phyloP scores from a whole-genome alignment of 2,113 vertebrate genomes.

The Boulengeromyrus knoepffleri region DNA sequence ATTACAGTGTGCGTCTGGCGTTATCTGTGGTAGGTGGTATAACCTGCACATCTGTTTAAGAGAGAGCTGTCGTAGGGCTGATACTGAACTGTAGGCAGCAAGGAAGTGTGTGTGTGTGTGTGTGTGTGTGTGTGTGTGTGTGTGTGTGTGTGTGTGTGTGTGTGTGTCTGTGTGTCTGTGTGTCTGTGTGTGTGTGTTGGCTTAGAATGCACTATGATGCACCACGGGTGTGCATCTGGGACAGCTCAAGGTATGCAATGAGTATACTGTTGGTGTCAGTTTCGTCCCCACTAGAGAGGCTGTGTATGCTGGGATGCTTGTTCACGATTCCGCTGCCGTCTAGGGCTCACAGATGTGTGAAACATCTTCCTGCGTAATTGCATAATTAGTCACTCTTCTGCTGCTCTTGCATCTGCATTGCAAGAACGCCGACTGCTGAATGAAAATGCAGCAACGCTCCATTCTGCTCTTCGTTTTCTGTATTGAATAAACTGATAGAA shows the following conservation, averaged over 20 bases:
- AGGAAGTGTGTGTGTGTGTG: background rate
- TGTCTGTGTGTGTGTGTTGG: no score
- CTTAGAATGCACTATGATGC: background rate
- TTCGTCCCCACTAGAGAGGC: background rate
- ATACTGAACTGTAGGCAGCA: constrained; percentile 3
- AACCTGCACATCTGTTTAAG: background rate
- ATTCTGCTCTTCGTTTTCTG: background rate
- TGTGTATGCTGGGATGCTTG: background rate
- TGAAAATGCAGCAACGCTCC: background rate
- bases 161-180: background rate
- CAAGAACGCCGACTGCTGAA: background rate
- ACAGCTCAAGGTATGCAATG: background rate
- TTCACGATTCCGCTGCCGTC: background rate
- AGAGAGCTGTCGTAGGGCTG: background rate
- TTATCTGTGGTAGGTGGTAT: background rate
- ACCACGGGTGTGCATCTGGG: background rate
- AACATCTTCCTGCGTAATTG: no score
- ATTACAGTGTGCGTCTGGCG: background rate
- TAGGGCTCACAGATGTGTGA: background rate
- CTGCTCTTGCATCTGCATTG: background rate
- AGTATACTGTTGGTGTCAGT: background rate
- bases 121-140: background rate
- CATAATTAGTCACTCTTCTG: background rate
- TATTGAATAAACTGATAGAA: background rate
- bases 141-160: background rate